Evolutionary conservation across 2,888 invertebrate species (phyloP).

Genomic region (Mimas tiliae): DNA sequence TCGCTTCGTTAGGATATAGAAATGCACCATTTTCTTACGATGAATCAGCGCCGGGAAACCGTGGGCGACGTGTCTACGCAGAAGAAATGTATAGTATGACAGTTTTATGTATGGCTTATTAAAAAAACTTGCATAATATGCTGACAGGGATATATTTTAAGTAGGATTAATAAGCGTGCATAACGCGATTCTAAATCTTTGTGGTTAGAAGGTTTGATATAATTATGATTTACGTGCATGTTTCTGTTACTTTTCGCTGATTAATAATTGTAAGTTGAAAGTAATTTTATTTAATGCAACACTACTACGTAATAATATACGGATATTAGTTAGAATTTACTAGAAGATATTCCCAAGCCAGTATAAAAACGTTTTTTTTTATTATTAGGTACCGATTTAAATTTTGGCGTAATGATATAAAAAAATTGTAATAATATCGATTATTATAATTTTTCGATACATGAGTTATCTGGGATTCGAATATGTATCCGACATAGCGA

Average conservation of each 20-base stretch:
- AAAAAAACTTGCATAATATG: background rate
- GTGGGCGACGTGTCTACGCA: slow-evolving; percentile 34
- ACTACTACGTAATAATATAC: no score
- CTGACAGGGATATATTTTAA: slow-evolving; percentile 14
- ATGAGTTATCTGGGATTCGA: no score
- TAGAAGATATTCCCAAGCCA: no score
- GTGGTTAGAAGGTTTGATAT: background rate
- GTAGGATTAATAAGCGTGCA: slow-evolving; percentile 14
- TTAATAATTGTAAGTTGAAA: background rate
- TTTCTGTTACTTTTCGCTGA: background rate
- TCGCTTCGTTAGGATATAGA: slow-evolving; percentile 55
- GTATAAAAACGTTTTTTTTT: no score
- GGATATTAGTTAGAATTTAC: no score
- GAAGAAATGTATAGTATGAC: slow-evolving; percentile 25
- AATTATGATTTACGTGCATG: background rate
- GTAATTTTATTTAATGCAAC: background rate
- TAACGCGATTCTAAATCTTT: slow-evolving; percentile 1
- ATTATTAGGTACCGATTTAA: no score
- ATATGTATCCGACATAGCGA: no score
- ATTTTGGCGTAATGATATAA: no score
- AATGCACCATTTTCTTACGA: slow-evolving; percentile 66
- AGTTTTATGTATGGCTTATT: slow-evolving; percentile 4
- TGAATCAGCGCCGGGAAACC: slow-evolving; percentile 58
- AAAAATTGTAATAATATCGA: no score
- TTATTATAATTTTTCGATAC: no score